Evolutionary conservation across 2,113 vertebrate species (phyloP).

Genomic region (Brachyistius frenatus): DNA sequence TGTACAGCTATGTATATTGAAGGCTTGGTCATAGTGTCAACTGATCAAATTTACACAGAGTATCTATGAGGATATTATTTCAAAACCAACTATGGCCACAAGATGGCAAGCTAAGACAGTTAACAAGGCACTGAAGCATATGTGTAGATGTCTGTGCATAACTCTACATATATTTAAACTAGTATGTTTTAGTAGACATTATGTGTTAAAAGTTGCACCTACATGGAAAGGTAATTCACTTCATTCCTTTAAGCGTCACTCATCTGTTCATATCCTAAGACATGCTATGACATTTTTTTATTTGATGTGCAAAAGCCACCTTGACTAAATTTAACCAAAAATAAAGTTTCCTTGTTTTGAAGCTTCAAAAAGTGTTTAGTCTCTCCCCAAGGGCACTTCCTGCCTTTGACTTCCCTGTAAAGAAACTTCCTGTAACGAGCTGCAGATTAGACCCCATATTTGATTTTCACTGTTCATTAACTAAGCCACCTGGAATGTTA

Average conservation of each 20-base stretch:
- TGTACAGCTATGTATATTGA: neutral
- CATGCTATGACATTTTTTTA: neutral
- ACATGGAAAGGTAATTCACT: neutral
- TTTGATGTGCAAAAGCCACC: neutral
- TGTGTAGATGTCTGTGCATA: neutral
- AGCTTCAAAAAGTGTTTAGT: constrained; percentile 58
- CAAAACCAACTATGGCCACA: constrained; percentile 58
- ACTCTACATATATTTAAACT: neutral
- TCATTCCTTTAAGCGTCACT: neutral
- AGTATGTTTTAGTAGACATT: neutral
- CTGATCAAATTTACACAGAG: neutral
- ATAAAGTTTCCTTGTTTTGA: constrained; percentile 53
- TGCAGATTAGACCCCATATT: constrained; percentile 87
- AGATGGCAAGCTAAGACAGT: constrained; percentile 76
- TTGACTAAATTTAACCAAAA: constrained; percentile 16
- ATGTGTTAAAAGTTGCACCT: neutral
- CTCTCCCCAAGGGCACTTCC: constrained; percentile 76
- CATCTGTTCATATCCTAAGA: neutral
- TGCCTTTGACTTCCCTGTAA: constrained; percentile 84
- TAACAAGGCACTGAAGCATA: neutral
- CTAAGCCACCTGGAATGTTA: constrained; percentile 89
- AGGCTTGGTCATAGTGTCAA: neutral
- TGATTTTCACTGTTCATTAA: constrained; percentile 90
- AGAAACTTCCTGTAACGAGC: constrained; percentile 86
- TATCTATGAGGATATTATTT: neutral